Evolutionary conservation across 2,888 invertebrate species (phyloP).

Genomic region (Eupithecia vulgata): DNA sequence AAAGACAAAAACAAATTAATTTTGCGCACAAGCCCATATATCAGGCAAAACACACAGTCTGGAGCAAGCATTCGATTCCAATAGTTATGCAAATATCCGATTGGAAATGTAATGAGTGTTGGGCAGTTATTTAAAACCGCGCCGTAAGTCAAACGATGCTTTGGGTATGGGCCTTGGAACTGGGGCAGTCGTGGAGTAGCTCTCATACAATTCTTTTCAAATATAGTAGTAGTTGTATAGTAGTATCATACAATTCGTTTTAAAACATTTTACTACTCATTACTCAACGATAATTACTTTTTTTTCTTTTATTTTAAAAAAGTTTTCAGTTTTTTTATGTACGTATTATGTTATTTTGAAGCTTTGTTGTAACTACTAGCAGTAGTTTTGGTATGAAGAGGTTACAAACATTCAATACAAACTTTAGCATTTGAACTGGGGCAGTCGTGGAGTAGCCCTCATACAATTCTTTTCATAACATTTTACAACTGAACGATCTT

Average conservation of each 20-base stretch:
- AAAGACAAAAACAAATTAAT: conserved; percentile 61
- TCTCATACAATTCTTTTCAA: not conserved
- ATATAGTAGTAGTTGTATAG: conserved; percentile 59
- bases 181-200: conserved; percentile 52
- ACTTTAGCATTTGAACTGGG: too few species aligned
- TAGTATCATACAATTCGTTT: conserved; percentile 13
- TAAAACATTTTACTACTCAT: not conserved
- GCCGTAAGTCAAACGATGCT: conserved; percentile 80
- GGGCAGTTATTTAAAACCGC: conserved; percentile 80
- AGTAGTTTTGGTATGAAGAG: not conserved
- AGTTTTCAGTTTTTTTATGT: not conserved
- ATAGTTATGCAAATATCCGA: conserved; percentile 83
- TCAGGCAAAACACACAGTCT: conserved; percentile 78
- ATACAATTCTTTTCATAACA: too few species aligned
- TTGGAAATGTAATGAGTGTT: conserved; percentile 80
- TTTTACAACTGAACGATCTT: too few species aligned
- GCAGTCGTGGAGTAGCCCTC: too few species aligned
- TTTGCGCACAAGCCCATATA: conserved; percentile 72
- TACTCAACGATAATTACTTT: not conserved
- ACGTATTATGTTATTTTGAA: not conserved
- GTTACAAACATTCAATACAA: not conserved
- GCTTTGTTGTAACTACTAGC: not conserved
- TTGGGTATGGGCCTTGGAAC: conserved; percentile 65
- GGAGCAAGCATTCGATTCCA: conserved; percentile 74
- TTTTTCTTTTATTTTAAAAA: not conserved